These are phyloP conservation scores for Discoglossus pictus DNA, from an alignment of 2,797 vertebrate species.

Conservation along the genomic window DNA sequence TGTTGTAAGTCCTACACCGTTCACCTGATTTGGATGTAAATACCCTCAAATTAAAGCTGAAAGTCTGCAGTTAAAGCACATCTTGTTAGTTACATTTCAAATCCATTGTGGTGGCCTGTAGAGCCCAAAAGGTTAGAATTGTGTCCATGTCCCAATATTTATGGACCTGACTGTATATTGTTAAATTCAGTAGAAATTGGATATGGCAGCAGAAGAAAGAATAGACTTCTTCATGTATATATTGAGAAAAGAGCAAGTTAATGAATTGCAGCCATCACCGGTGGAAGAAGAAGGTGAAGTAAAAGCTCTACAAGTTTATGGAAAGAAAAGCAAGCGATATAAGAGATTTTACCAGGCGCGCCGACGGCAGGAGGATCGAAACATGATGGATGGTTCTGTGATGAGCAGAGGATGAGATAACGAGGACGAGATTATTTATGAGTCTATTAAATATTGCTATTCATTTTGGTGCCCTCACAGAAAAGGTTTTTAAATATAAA, in stretches of 20 bases:
- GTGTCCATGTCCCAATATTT: too few relatives aligned
- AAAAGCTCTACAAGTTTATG: constrained; percentile 20
- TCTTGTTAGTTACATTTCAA: too few relatives aligned
- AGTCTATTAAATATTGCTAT: constrained; percentile 28
- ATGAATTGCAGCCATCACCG: constrained; percentile 27
- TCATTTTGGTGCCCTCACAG: constrained; percentile 43
- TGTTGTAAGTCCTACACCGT: too few relatives aligned
- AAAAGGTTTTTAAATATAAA: constrained; percentile 56
- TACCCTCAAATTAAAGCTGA: too few relatives aligned
- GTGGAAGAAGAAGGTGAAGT: constrained; percentile 9
- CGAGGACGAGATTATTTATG: constrained; percentile 30
- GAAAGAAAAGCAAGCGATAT: background rate
- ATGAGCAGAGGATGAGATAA: constrained; percentile 32
- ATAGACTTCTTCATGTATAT: constrained; percentile 29
- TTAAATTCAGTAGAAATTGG: too few relatives aligned
- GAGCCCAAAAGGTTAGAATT: too few relatives aligned
- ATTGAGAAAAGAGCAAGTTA: constrained; percentile 27
- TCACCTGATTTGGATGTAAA: too few relatives aligned
- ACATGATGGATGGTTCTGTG: constrained; percentile 8
- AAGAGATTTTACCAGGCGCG: background rate
- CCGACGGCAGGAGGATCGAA: background rate
- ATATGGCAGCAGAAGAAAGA: too few relatives aligned
- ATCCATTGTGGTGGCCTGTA: too few relatives aligned
- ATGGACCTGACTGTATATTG: too few relatives aligned
- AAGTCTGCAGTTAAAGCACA: too few relatives aligned